Base-by-base conservation (phyloP, 2,888 invertebrate species). In the Coenonympha arcania region DNA sequence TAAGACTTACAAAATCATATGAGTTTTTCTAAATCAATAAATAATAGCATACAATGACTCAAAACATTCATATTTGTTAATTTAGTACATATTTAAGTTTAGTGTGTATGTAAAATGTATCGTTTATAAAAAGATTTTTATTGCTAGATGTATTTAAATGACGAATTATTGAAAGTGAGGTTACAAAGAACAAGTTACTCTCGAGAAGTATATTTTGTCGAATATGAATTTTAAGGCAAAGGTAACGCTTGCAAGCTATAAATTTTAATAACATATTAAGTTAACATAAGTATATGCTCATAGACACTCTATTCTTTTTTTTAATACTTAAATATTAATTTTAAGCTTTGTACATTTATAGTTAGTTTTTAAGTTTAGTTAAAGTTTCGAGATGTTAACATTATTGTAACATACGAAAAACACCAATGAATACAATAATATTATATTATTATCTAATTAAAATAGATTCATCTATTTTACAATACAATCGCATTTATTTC, bases 341-440 rank as follows among this genome's bases (percentile, higher is more conserved):
- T 24, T 24, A 13, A 11, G 33, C 18, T 41, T 54, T 48, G 52
- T 54, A 55, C 41, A 55, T 56, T 50, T 42, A 24, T 47, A 50
- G 18, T 37, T 31, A 26, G 22, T 39, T 22, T 24, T 34, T 22
- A 42, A 53, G 24, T 41, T 50, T 41, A 47, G 43, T 31, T 47
- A 40, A 50, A 48, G 37, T 48, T 33, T 49, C 24, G 36, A 52
- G 50, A 52, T 16, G 50, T 37, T 55, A 51, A 48, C 36, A 51
- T 55, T 61, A 52, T 54, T 58, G 56, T 58, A 58, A 58, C 49
- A 62, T 59, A 61, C 50, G 41, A 52, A 48, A 56, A 60, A 61
- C 73, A 82, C 80, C 83, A 83, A 84, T 82, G 79, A 83, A 67
- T 76, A 71, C 64, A 71, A 63, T 59, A 56, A 58, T 59, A 62